Evolutionary conservation across 2,797 vertebrate genomes (phyloP).

Genomic region (Threskiornis aethiopicus): DNA sequence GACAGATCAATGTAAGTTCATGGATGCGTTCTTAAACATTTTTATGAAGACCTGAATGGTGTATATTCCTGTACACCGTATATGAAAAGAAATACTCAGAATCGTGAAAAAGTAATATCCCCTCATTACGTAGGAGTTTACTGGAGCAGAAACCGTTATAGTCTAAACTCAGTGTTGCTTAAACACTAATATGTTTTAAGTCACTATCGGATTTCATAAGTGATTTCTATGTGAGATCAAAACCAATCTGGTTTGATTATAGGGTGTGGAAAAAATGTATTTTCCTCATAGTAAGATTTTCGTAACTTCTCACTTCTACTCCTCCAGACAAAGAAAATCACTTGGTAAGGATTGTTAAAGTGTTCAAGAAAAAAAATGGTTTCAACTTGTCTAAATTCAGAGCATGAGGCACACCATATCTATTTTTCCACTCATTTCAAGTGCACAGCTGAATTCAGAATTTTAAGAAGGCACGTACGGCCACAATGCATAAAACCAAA

Average conservation of each 20-base stretch:
- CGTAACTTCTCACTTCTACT: neutral
- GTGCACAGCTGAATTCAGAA: neutral
- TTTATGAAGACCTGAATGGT: neutral
- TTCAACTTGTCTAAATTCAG: neutral
- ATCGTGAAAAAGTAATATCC: neutral
- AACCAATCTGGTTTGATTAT: neutral
- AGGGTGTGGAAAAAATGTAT: fast-evolving
- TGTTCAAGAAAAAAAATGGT: neutral
- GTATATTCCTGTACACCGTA: neutral
- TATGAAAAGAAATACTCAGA: neutral
- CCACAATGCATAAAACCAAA: neutral
- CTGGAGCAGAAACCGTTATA: neutral
- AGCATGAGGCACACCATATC: neutral
- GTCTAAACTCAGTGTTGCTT: neutral
- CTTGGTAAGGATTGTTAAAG: neutral
- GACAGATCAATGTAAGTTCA: neutral
- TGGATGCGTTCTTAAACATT: neutral
- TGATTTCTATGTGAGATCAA: neutral
- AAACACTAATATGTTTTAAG: neutral
- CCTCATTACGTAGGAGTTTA: neutral
- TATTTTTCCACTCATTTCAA: neutral
- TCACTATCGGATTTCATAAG: neutral
- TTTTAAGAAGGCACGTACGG: neutral
- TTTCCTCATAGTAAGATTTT: neutral
- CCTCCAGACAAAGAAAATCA: neutral